Evolutionary conservation across 2,113 vertebrate genomes (phyloP), one percentile per base, ranked within the genome.

Genomic region (Phaetusa simplex): DNA sequence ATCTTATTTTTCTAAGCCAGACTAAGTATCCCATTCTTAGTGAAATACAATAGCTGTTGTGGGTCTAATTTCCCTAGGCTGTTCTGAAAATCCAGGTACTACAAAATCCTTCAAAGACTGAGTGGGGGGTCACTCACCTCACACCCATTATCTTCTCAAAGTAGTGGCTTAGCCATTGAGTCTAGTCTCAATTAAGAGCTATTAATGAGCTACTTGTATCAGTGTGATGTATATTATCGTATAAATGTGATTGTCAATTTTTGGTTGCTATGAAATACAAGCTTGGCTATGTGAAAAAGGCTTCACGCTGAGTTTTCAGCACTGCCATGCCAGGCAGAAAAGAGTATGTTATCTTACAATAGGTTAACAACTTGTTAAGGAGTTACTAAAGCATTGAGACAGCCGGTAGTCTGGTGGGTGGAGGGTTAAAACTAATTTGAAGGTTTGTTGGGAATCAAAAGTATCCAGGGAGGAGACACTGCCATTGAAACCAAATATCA

Each of bases 151-250:
- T 89, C 89, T 62, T n/a, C 89, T 84, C 65, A 53, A 91, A 89
- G 69, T 66, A 29, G 69, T 32, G 92, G 69, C 86, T 86, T 64
- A 95, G 93, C 89, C 86, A 82, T 64, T 74, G 93, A 86, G 42
- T n/a, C 86, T 71, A 42, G 77, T 84, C 93, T 91, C 91, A 93
- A 71, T 96, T 97, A 95, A 91, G 91, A 74, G 55, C 95, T 91
- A 94, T 94, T 96, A 94, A 96, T 96, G 93, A 93, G 80, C 80
- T 94, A 27, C 94, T 95, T 84, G 65, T 86, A 92, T 70, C 86
- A 74, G 24, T n/a, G 47, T n/a, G 52, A 86, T 84, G 65, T 70
- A 42, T 81, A 82, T 86, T 70, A 78, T 27, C 55, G 64, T 71
- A 71, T n/a, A 62, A 96, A 81, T 67, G 69, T 55, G 77, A 93